These are phyloP conservation scores for Cephalopterus ornatus DNA, from an alignment of 2,113 vertebrate genomes.

Conservation along the genomic window DNA sequence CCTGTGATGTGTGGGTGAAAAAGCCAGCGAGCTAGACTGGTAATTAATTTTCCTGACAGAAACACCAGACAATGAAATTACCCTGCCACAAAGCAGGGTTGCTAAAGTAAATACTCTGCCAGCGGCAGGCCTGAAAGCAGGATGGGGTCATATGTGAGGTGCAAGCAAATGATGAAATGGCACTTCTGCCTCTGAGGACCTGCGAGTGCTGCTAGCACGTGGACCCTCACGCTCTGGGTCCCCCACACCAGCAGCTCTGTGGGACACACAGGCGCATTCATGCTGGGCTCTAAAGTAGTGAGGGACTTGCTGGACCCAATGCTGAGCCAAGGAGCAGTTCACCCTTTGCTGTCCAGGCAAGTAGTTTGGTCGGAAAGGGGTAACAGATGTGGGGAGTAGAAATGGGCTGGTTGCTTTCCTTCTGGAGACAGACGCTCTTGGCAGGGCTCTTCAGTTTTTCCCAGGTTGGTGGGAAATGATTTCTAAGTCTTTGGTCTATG, in stretches of 20 bases:
- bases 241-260: neutral
- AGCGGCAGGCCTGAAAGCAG: slow-evolving; percentile 13
- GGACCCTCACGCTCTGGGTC: neutral
- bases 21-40: slow-evolving; percentile 35
- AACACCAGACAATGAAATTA: slow-evolving; percentile 71
- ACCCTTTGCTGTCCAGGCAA: neutral
- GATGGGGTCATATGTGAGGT: neutral
- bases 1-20: slow-evolving; percentile 60
- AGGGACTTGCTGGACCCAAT: neutral
- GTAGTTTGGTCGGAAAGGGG: neutral
- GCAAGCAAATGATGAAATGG: neutral
- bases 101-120: slow-evolving; percentile 64
- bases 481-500: neutral
- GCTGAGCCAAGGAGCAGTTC: neutral
- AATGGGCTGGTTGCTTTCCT: neutral
- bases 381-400: neutral
- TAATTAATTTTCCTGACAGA: slow-evolving; percentile 73
- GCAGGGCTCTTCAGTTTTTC: neutral
- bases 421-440: neutral
- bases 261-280: neutral
- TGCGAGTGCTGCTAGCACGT: rapidly evolving
- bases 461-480: neutral
- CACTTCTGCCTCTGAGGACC: neutral
- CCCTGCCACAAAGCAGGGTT: slow-evolving; percentile 49
- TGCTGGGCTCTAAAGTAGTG: neutral